Conservation (phyloP, 2,113 vertebrate genomes). For the Larimichthys crocea region DNA sequence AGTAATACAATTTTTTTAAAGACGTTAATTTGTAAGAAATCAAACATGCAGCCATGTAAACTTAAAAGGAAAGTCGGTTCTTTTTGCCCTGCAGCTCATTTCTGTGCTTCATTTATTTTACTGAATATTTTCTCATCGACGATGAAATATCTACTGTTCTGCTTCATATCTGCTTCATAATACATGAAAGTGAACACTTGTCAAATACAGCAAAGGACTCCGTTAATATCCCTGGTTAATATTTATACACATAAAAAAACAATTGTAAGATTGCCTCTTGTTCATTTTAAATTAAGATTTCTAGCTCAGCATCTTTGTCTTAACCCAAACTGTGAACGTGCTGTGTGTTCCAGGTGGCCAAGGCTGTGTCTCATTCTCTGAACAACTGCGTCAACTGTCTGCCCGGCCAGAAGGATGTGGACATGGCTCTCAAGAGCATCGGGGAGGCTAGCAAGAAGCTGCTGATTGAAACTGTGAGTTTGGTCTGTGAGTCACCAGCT, state of each 20-base stretch:
- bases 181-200: conserved; percentile 36
- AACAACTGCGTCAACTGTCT: conserved; percentile 99
- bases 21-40: not conserved
- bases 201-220: conserved; percentile 28
- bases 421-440: conserved; percentile 97
- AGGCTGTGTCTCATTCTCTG: conserved; percentile 96
- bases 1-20: not conserved
- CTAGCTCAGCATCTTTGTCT: not conserved
- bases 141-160: conserved; percentile 7
- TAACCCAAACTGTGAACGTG: conserved; percentile 22
- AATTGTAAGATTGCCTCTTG: conserved; percentile 38
- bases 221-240: conserved; percentile 13
- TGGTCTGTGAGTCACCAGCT: not conserved
- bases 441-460: conserved; percentile 99
- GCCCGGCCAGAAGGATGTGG: conserved; percentile 98
- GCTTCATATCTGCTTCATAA: conserved; percentile 9
- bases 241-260: conserved; percentile 43
- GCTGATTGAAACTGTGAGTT: conserved; percentile 93
- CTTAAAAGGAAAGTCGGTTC: not conserved
- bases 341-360: conserved; percentile 90
- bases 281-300: conserved; percentile 41
- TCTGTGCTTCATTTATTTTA: not conserved
- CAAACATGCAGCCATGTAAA: not conserved
- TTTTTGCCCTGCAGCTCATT: not conserved
- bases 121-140: not conserved